Base-by-base conservation (phyloP, 2,888 invertebrate genomes). In the Leptopilina drosophilae region DNA sequence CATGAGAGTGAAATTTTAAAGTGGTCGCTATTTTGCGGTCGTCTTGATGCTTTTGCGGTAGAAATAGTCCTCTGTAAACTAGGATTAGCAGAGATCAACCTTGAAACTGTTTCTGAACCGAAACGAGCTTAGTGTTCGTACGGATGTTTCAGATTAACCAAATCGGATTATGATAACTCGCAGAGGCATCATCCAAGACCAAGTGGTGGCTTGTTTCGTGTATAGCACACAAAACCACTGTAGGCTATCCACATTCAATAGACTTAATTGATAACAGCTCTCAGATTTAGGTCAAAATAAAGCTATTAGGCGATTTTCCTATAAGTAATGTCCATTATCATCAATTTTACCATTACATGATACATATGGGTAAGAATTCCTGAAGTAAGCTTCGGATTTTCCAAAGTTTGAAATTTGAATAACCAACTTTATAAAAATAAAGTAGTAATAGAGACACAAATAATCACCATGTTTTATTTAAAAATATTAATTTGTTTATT, bases 161-260 rank as follows among this genome's bases (percentile, higher is more conserved):
- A 87, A 89, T 87, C 89, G 87, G 88, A 89, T 89, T 89, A 89
- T 87, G 85, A 88, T 88, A 88, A 88, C 88, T 85, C 84, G 77
- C 66, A 49, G 33, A 33, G 77, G 80, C 65, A 82, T 80, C 80
- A 82, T 67, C 81, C 78, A 82, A 79, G 79, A 80, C 78, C 79
- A 77, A 80, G 65, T 77, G 78, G 78, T 77, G 64, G 67, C 78
- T 73, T 80, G 76, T 79, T 80, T 62, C 75, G 77, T 69, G 49
- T 49, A 49, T 49, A 82, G 14, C 56, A 11, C 56, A 14, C 62
- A 53, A 53, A 78, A 69, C 78, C 77, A 80, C 33, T 76, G 67
- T 80, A 82, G 42, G 81, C 82, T 78, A 78, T 12, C 53, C 76
- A 77, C 81, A 42, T 5, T 77, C 73, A 81, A 81, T 81, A 78